Base-by-base conservation (phyloP, 2,888 invertebrate species). In the Apodemia hepburni region DNA sequence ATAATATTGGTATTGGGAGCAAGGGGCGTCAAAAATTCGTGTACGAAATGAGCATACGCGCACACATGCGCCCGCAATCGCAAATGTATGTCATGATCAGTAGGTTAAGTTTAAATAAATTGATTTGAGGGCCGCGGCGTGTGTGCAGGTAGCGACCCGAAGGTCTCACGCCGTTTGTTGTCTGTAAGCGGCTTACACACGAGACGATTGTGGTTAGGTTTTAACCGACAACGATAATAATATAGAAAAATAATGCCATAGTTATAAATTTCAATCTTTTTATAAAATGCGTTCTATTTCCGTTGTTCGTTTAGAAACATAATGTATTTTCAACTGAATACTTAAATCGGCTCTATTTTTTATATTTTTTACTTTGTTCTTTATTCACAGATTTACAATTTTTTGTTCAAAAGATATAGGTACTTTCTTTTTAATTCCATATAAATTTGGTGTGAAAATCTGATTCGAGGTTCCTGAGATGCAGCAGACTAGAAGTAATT, bases 61-160 rank as follows among this genome's bases (percentile, higher is more conserved):
- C 82, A 80, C 80, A 80, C 79, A 75, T 78, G 70, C 75, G 73
- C 71, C 76, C 84, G 87, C 85, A 88, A 90, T 87, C 89, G 82
- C 74, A 75, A 80, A 91, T 85, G 87, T 91, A 75, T 89, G 92
- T 90, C 92, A 92, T 89, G 91, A 90, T 88, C 90, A 92, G 83
- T 92, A 80, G 92, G 92, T 92, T 87, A 92, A 91, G 90, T 92
- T 92, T 89, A 89, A 88, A 87, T 82, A 82, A 82, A 83, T 82
- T 81, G 81, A 80, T 75, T 76, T 75, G 81, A 83, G 82, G 83
- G 83, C 81, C 82, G 73, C 75, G 68, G 72, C 71, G 71, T 69
- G 73, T 54, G 62, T 58, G 62, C 76, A 77, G 76, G 77, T 77
- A 76, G 73, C 64, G 61, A 65, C 64, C 68, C 71, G 73, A 79